Evolutionary conservation across 2,797 vertebrate species (phyloP), one percentile per base, ranked within the genome.

Genomic region (Benthosema pterotum): DNA sequence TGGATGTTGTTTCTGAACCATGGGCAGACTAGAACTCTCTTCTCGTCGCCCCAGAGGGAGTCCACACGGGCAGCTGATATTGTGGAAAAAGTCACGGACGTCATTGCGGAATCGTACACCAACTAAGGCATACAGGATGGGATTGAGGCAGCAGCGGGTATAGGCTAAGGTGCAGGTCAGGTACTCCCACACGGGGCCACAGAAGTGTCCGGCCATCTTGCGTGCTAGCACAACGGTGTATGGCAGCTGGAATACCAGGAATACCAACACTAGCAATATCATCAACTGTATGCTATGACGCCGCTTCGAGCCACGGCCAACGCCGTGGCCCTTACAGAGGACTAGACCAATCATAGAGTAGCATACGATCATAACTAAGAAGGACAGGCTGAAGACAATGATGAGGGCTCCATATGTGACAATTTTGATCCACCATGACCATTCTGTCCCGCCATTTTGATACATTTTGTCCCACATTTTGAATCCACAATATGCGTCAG

Each of bases 91-190:
- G 69, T 70, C 83, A 52, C 86, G 14, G 32, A 98, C 88, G 14
- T 98, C 95, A 0, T 46, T 89, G 1, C 96, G 91, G 90, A 99
- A 99, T 15, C 94, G 93, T n/a, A 94, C 90, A 0, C 95, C 95
- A 6, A 96, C 82, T 65, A 98, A 92, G 9, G 94, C 94, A 0
- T 98, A 98, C 42, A 97, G 93, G 65, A 97, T 55, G 0, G 97
- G 97, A 74, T 98, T 98, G 67, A 99, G 93, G 80, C 94, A 94
- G 67, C 96, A 98, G 75, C 96, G 95, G 51, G 89, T 82, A 52
- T 92, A 95, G 0, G 94, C 95, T 83, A 99, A 63, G 16, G 90
- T 93, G 2, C 94, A 87, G 0, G 96, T 96, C 56, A 95, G 47
- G 65, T 95, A 92, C 78, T 96, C 89, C 0, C 88, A 74, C 73